Conservation (phyloP, 2,797 vertebrate species). For the Coreius guichenoti region DNA sequence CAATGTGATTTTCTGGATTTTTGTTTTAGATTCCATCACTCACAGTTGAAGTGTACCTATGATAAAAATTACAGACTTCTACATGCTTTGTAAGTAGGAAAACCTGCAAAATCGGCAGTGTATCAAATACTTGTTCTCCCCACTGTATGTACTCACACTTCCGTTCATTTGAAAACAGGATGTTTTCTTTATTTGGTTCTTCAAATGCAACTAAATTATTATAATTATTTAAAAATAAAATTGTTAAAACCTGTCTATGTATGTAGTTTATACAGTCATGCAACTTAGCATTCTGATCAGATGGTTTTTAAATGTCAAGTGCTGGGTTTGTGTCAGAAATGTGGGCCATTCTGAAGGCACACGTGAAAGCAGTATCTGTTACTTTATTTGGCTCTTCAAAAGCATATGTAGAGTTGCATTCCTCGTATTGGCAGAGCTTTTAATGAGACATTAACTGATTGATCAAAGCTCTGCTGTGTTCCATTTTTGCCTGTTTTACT, state of each 20-base stretch:
- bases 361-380: conserved; percentile 41
- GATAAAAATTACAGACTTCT: no score
- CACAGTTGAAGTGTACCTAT: no score
- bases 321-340: conserved; percentile 31
- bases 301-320: conserved; percentile 19
- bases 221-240: not conserved
- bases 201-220: not conserved
- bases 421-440: conserved; percentile 46
- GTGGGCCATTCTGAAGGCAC: conserved; percentile 29
- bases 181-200: not conserved
- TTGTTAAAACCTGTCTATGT: not conserved
- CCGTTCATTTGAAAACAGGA: not conserved
- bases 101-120: no score
- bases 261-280: not conserved
- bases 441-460: conserved; percentile 39
- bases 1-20: no score
- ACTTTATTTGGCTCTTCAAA: conserved; percentile 54
- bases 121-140: no score
- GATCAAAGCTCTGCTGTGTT: conserved; percentile 57
- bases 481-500: conserved; percentile 32
- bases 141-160: no score
- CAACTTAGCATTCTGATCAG: not conserved
- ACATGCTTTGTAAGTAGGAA: no score
- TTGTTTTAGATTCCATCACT: no score
- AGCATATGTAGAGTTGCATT: conserved; percentile 20